Evolutionary conservation across 2,888 invertebrate genomes (phyloP), one percentile per base, ranked within the genome.

Genomic region (Junonia oenone): DNA sequence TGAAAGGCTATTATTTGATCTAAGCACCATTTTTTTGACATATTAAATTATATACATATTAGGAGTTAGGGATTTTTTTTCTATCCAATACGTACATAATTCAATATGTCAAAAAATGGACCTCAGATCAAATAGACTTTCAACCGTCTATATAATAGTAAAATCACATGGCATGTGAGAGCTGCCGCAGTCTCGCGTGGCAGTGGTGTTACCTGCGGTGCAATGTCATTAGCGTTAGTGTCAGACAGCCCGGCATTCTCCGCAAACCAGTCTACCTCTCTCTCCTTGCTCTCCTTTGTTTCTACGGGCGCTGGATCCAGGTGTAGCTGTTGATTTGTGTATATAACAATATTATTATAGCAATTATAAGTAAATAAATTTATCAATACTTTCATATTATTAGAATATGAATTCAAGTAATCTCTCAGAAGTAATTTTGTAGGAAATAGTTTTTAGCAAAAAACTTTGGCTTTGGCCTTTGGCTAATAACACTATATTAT

Each of bases 261-360:
- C 56, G 95, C 94, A 89, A 98, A 98, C 91, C 98, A 99, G 88
- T 99, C 98, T 65, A 95, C 93, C 86, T 97, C 96, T 63, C 92
- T 92, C 72, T 94, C 93, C 61, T 70, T 66, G 17, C 87, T 89
- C 69, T 95, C 95, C 68, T 92, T 90, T 38, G 91, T 90, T 68
- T 94, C 94, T 48, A 81, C 81, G 14, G 91, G 81, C 14, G 92
- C 91, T 45, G 84, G 73, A 1, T 95, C 95, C 85, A 96, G 83
- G 81, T 95, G 94, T 60, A 96, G 82, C 96, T 96, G 54, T 31
- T 38, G 57, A n/a, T 33, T 3, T 1, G 4, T 33, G n/a, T 11
- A 33, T n/a, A 33, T 11, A n/a, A n/a, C n/a, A n/a, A 33, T n/a
- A n/a, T 11, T 3, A 33, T 11, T n/a, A 11, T 4, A 29, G 11